Conservation (phyloP, 2,888 invertebrate species). For the Nomada lathburiana region DNA sequence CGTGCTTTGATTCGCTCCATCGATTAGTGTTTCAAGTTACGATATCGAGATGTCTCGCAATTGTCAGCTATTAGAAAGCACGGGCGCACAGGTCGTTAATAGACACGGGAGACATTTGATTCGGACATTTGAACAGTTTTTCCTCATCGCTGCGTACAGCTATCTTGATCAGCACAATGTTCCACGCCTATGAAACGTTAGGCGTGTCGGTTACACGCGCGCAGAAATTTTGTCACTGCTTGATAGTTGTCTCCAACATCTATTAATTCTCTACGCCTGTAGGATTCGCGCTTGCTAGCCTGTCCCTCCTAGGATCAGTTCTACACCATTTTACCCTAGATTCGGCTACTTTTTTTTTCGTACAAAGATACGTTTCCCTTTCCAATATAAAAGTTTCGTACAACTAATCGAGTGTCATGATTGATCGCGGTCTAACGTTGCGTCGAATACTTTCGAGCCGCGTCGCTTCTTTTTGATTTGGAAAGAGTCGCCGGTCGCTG, state of each 20-base stretch:
- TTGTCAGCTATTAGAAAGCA: slow-evolving; percentile 36
- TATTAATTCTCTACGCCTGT: slow-evolving; percentile 12
- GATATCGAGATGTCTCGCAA: slow-evolving; percentile 36
- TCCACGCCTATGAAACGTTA: neutral
- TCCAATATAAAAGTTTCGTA: slow-evolving; percentile 66
- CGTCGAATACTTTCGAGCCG: slow-evolving; percentile 24
- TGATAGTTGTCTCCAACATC: slow-evolving; percentile 29
- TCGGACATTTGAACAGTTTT: neutral
- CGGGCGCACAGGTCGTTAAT: slow-evolving; percentile 16
- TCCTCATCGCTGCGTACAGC: neutral
- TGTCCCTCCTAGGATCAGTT: no score
- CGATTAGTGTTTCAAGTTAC: slow-evolving; percentile 31
- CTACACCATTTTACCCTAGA: neutral
- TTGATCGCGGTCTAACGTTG: slow-evolving; percentile 62
- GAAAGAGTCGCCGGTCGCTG: neutral
- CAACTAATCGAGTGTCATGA: slow-evolving; percentile 67
- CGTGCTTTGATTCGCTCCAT: slow-evolving; percentile 6
- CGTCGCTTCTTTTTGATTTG: slow-evolving; percentile 37
- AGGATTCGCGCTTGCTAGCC: slow-evolving; percentile 14
- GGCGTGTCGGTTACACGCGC: neutral
- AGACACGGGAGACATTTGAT: slow-evolving; percentile 26
- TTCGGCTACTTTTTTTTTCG: slow-evolving; percentile 15
- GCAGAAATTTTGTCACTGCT: slow-evolving; percentile 29
- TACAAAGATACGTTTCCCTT: slow-evolving; percentile 59
- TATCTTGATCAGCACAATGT: slow-evolving; percentile 7